Evolutionary conservation across 2,888 invertebrate genomes (phyloP).

Genomic region (Diaprepes abbreviatus): DNA sequence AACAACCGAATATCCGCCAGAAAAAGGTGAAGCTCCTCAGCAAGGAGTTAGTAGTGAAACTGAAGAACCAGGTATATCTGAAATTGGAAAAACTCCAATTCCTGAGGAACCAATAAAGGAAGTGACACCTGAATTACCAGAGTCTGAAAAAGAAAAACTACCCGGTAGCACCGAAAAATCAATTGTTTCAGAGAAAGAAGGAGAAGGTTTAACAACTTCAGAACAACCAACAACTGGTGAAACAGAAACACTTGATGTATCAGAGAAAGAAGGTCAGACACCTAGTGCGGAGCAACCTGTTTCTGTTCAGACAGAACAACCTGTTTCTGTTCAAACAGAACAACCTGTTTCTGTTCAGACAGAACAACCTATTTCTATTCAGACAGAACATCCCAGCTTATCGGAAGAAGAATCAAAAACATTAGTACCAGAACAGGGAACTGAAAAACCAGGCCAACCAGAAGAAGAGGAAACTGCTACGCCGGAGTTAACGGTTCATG

Average conservation of each 20-base stretch:
- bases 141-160: conserved; percentile 16
- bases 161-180: conserved; percentile 34
- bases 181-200: conserved; percentile 15
- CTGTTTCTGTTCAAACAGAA: background rate
- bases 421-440: conserved; percentile 12
- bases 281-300: too few species aligned
- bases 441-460: background rate
- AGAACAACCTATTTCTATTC: conserved; percentile 5
- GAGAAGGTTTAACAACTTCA: conserved; percentile 25
- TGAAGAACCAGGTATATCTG: conserved; percentile 18
- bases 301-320: background rate
- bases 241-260: background rate
- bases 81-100: conserved; percentile 15
- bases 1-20: background rate
- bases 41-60: background rate
- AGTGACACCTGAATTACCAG: conserved; percentile 25
- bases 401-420: conserved; percentile 17
- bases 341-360: background rate
- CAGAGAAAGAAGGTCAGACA: conserved; percentile 11
- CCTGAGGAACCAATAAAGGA: conserved; percentile 4
- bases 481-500: conserved; percentile 12
- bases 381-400: conserved; percentile 21
- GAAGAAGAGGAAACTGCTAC: background rate
- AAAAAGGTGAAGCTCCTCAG: too few species aligned
- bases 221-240: background rate